Evolutionary conservation across 2,797 vertebrate species (phyloP), one percentile per base, ranked within the genome.

Genomic region (Acanthiza pusilla): DNA sequence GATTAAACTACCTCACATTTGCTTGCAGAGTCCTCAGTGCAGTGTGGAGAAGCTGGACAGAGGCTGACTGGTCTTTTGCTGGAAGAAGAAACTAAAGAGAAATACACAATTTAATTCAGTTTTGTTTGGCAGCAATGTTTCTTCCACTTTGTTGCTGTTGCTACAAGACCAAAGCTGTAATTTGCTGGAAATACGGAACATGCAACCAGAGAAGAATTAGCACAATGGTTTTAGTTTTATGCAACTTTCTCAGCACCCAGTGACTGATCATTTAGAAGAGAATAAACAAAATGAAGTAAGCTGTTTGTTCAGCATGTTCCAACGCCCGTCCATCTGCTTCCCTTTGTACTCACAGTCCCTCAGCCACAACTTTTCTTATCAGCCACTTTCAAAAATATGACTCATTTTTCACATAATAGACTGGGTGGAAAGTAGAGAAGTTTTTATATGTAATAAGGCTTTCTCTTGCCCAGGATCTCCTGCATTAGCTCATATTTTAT

Each of bases 291-390:
- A 94, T 79, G 8, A 95, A 95, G 83, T 70, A 91, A 94, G 85
- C 73, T 93, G 92, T 95, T 97, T 97, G 92, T 92, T 96, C 91
- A 96, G 88, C 92, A 54, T 93, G 85, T 96, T 91, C 85, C 55
- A 96, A 51, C 92, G 88, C 76, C 38, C 36, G 0, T 86, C 85
- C 91, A 88, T 93, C 95, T 96, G 95, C 82, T 76, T 96, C 53
- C 55, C 53, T 95, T 95, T 95, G 93, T 95, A 81, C 62, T 85
- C 11, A 6, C 48, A 88, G 62, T 84, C 79, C 55, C 32, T 84
- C 88, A 93, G 76, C 26, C 85, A 81, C 92, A 96, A 92, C 94
- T 94, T 94, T 84, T 78, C 89, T 94, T 92, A 86, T 86, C 62
- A 12, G 5, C 38, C 65, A 66, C 73, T 86, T 70, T 94, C 85